A percentile compares a stretch with the other conserved stretches of the same genome.
These are phyloP conservation scores for Gymnorhina tibicen DNA, from an alignment of 2,113 vertebrate genomes.

Conservation along the genomic window DNA sequence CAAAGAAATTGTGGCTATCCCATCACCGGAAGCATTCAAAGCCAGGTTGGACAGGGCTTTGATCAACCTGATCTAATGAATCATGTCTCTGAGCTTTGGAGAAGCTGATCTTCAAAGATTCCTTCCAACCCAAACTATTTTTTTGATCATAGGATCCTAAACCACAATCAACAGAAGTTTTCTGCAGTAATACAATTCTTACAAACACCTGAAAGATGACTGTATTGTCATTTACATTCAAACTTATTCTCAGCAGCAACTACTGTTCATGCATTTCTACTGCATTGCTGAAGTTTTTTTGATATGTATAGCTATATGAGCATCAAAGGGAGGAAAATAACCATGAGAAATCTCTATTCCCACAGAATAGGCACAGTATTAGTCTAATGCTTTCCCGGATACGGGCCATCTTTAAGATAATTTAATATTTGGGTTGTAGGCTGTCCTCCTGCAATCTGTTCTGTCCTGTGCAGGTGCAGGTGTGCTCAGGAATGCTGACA, in stretches of 20 bases:
- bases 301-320: accelerated
- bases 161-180: background rate
- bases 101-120: background rate
- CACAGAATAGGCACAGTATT: background rate
- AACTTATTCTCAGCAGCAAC: background rate
- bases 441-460: background rate
- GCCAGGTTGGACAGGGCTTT: background rate
- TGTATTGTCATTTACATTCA: background rate
- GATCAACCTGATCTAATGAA: background rate
- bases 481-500: background rate
- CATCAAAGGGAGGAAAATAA: background rate
- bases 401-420: background rate
- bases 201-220: background rate
- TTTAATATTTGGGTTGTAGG: background rate
- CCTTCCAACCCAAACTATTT: background rate
- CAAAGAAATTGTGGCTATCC: background rate
- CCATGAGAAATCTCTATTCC: background rate
- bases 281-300: background rate
- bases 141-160: background rate
- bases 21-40: background rate
- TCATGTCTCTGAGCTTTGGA: background rate
- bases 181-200: background rate
- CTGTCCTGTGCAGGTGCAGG: accelerated
- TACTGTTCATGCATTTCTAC: background rate
- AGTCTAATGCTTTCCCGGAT: background rate